Percentiles rank a stretch among this genome's conserved stretches.
Evolutionary conservation across 2,797 vertebrate species (phyloP).

Genomic region (Manis javanica): DNA sequence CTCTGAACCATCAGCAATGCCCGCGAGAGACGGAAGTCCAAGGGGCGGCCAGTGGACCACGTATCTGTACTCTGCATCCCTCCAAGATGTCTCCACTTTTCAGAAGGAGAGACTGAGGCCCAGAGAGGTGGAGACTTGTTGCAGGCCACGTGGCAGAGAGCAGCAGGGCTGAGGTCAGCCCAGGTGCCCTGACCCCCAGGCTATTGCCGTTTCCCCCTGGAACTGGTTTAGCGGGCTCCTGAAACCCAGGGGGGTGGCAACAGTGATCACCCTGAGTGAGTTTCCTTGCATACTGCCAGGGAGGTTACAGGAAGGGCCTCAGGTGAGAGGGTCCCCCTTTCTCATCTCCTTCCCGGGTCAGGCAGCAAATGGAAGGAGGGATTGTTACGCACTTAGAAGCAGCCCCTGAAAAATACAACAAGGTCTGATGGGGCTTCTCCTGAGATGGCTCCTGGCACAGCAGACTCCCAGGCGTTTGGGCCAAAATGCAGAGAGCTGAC

Average conservation of each 20-base stretch:
- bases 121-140: neutral
- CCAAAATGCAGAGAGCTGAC: neutral
- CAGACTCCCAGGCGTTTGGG: neutral
- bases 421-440: no score
- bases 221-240: neutral
- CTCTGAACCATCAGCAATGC: neutral
- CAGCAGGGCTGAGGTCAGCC: neutral
- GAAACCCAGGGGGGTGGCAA: no score
- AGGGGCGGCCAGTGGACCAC: neutral
- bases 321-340: neutral
- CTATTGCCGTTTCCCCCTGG: neutral
- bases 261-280: neutral
- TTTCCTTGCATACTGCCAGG: neutral
- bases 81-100: neutral
- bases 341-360: neutral
- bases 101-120: neutral
- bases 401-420: neutral
- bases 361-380: neutral
- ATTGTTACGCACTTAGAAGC: neutral
- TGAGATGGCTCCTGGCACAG: neutral
- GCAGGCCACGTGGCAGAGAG: neutral
- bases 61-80: neutral
- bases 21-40: neutral
- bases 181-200: neutral
- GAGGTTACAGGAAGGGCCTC: neutral